Conservation (phyloP, 2,797 vertebrate species). For the Typhlichthys eigenmanni region DNA sequence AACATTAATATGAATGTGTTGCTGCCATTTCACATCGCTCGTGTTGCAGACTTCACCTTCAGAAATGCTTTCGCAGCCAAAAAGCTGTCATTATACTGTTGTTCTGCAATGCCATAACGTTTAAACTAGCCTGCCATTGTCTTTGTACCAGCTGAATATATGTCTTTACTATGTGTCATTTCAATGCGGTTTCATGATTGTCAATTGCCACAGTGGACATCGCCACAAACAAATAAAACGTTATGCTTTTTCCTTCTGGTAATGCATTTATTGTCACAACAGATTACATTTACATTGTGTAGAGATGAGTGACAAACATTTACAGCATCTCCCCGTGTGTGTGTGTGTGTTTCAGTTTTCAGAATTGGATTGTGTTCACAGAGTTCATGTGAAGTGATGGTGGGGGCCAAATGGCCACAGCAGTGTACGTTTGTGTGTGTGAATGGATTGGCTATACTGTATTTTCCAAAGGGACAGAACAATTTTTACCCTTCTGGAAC, state of each 20-base stretch:
- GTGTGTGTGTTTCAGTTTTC: conserved; percentile 17
- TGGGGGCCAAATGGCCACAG: conserved; percentile 40
- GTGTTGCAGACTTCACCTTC: not conserved
- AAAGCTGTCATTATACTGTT: conserved; percentile 7
- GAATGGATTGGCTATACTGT: conserved; percentile 34
- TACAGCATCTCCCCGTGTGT: conserved; percentile 42
- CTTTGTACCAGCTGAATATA: conserved; percentile 23
- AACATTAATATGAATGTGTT: not conserved
- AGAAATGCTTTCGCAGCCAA: conserved; percentile 6
- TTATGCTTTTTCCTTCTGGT: conserved; percentile 58
- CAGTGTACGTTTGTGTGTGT: conserved; percentile 47
- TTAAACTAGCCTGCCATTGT: conserved; percentile 26
- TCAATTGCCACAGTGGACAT: conserved; percentile 7
- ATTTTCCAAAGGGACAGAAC: too few relatives aligned
- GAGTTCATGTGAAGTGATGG: conserved; percentile 58
- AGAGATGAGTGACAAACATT: conserved; percentile 79
- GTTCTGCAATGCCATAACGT: conserved; percentile 21
- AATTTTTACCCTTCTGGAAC: conserved; percentile 22
- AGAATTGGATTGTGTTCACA: conserved; percentile 51
- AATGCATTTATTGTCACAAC: conserved; percentile 93
- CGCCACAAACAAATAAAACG: conserved; percentile 39
- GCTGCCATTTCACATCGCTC: not conserved
- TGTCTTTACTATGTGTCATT: conserved; percentile 19
- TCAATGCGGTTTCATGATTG: conserved; percentile 27
- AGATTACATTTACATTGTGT: conserved; percentile 89